Evolutionary conservation across 23 tunicate genomes (phyloP).

Genomic region (Ascidia mentula): DNA sequence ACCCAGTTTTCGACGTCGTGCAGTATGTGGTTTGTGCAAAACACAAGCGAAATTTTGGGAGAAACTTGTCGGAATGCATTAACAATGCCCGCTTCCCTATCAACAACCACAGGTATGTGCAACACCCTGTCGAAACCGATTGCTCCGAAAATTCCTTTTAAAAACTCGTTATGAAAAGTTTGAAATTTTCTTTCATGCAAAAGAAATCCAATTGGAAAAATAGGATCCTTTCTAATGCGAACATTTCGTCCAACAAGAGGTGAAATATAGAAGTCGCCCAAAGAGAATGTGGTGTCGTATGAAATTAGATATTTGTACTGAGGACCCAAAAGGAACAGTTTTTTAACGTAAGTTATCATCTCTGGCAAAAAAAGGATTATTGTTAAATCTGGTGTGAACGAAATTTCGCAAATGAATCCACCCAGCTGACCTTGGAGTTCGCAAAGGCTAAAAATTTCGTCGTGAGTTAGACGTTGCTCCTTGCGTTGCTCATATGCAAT

Average conservation of each 20-base stretch:
- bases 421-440: neutral
- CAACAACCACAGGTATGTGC: neutral
- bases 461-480: neutral
- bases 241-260: conserved; percentile 12
- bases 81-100: conserved; percentile 1
- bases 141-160: neutral
- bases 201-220: neutral
- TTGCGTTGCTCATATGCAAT: neutral
- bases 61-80: neutral
- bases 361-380: no score
- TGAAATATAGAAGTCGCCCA: conserved; percentile 5
- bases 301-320: neutral
- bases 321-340: neutral
- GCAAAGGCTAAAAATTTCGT: neutral
- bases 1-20: neutral
- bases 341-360: neutral
- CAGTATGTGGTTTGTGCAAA: neutral
- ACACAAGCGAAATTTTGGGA: neutral
- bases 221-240: neutral
- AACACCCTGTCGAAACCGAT: neutral
- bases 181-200: conserved; percentile 15
- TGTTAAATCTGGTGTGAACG: neutral
- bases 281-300: conserved; percentile 15
- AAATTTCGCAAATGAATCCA: neutral
- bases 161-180: neutral